Percentiles rank a stretch among this genome's conserved stretches.
These are phyloP conservation scores for Heliconius congener DNA, from an alignment of 1,140 invertebrate species.

Conservation along the genomic window DNA sequence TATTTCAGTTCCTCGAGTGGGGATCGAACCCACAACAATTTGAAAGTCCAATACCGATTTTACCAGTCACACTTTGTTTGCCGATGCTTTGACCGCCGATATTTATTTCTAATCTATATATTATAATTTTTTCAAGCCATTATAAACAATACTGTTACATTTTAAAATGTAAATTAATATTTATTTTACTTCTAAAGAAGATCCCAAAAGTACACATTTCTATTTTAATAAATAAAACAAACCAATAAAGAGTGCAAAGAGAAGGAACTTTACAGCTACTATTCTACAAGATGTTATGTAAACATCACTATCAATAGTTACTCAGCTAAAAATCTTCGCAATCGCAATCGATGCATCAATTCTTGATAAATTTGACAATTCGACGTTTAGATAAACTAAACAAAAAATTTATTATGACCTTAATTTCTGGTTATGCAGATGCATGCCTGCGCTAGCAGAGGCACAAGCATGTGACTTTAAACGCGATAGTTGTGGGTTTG, in stretches of 20 bases:
- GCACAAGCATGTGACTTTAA: neutral
- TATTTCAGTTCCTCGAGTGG: too few relatives aligned
- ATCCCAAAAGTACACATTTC: neutral
- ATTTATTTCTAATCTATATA: too few relatives aligned
- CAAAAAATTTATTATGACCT: neutral
- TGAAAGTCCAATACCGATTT: too few relatives aligned
- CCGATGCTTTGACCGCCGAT: too few relatives aligned
- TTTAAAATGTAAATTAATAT: too few relatives aligned
- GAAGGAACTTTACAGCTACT: neutral
- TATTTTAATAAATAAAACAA: neutral
- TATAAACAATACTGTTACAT: too few relatives aligned
- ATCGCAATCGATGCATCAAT: neutral
- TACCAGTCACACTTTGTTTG: too few relatives aligned
- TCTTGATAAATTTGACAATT: neutral
- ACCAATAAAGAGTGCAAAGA: neutral
- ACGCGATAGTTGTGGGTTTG: neutral
- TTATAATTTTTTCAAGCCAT: too few relatives aligned
- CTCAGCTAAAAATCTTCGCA: constrained; percentile 2
- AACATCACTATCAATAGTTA: neutral
- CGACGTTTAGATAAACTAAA: neutral
- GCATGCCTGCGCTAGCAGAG: neutral
- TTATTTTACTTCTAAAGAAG: neutral
- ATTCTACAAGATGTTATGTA: neutral
- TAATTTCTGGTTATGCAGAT: neutral
- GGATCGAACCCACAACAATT: too few relatives aligned